phyloP scores from a whole-genome alignment of 92 coral and sea anemone species.

The Plumapathes pennacea region DNA sequence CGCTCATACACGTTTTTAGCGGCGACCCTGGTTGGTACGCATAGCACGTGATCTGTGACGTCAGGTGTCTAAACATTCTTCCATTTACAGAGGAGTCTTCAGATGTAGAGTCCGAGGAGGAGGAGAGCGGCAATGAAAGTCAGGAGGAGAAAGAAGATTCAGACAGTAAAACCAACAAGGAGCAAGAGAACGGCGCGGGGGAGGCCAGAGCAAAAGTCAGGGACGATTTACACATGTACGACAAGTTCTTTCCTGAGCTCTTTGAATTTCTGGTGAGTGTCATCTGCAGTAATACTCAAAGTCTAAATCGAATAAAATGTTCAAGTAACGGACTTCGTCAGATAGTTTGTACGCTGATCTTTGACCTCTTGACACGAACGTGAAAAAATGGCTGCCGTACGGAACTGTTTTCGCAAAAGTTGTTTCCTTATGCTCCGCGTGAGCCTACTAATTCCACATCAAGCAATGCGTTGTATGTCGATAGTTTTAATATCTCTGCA shows the following conservation, averaged over 20 bases:
- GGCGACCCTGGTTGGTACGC: not conserved
- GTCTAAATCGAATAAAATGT: too few species aligned
- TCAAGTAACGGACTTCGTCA: too few species aligned
- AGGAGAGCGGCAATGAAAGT: constrained; percentile 58
- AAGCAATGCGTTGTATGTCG: too few species aligned
- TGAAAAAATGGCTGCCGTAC: too few species aligned
- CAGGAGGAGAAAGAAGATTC: constrained; percentile 15
- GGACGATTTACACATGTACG: constrained; percentile 80
- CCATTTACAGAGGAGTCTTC: constrained; percentile 71
- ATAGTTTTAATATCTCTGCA: too few species aligned
- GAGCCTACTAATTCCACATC: too few species aligned
- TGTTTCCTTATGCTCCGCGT: too few species aligned
- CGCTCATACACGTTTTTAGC: too few species aligned
- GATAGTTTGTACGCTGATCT: too few species aligned
- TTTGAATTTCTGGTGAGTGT: constrained; percentile 68
- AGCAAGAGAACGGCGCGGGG: constrained; percentile 16
- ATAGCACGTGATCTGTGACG: not conserved
- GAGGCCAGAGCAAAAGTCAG: constrained; percentile 46
- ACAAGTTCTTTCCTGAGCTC: constrained; percentile 76
- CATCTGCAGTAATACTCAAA: too few species aligned
- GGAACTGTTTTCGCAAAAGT: too few species aligned
- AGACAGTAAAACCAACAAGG: constrained; percentile 11
- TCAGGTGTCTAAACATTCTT: not conserved
- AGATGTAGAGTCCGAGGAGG: constrained; percentile 86
- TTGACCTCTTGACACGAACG: too few species aligned